Conservation (phyloP, 37 sponge, comb jelly and placozoan genomes). For the Beroe ovata region DNA sequence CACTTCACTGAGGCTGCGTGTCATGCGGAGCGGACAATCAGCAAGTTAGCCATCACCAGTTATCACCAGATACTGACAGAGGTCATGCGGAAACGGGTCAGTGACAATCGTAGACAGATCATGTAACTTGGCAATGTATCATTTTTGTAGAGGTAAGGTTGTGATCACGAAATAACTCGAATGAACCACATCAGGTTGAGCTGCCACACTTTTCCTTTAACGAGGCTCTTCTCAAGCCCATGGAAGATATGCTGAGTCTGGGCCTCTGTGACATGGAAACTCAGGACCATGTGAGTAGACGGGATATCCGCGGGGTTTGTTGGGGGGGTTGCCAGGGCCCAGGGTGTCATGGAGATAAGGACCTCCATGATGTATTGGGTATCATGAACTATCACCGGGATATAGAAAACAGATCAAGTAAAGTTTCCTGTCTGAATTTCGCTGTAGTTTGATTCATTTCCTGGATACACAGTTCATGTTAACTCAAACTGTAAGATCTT, state of each 20-base stretch:
- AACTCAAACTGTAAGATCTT: too few species aligned
- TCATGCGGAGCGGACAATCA: constrained; percentile 62
- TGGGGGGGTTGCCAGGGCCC: too few species aligned
- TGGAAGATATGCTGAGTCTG: constrained; percentile 60
- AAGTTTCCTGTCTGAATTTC: too few species aligned
- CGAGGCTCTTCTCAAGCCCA: constrained; percentile 57
- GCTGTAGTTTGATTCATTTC: too few species aligned
- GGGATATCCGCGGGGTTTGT: too few species aligned
- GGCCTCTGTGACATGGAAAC: constrained; percentile 47
- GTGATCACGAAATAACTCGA: background rate
- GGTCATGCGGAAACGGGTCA: constrained; percentile 61
- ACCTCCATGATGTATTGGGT: too few species aligned
- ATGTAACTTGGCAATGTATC: too few species aligned
- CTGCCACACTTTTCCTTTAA: constrained; percentile 66
- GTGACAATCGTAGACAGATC: background rate
- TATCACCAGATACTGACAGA: constrained; percentile 67
- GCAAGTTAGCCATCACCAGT: constrained; percentile 47
- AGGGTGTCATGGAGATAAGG: too few species aligned
- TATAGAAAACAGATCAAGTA: too few species aligned
- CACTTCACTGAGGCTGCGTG: constrained; percentile 67
- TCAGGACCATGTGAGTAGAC: constrained; percentile 56
- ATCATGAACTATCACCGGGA: too few species aligned
- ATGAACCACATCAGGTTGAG: too few species aligned
- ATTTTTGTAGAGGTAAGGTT: background rate
- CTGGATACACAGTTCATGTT: too few species aligned